Percentiles rank a stretch among this genome's conserved stretches.
Evolutionary conservation across 2,113 vertebrate species (phyloP).

Genomic region (Aramus guarauna): DNA sequence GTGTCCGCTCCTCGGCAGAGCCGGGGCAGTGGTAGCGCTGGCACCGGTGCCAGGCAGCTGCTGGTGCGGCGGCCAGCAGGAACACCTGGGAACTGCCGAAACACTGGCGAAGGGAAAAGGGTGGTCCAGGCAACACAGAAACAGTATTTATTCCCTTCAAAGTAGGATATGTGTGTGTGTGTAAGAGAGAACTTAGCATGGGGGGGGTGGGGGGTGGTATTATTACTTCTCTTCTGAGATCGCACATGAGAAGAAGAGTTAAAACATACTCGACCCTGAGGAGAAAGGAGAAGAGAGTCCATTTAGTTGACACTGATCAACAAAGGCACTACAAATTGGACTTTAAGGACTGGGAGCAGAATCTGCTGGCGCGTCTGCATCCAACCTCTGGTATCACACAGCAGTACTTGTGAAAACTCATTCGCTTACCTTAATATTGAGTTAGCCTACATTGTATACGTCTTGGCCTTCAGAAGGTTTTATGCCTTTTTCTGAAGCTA

Average conservation of each 20-base stretch:
- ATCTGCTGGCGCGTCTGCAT: accelerated
- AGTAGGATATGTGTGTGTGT: background rate
- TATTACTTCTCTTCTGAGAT: background rate
- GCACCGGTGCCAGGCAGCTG: background rate
- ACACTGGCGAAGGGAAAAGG: background rate
- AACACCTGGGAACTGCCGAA: background rate
- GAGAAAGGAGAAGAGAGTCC: background rate
- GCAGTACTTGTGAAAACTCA: accelerated
- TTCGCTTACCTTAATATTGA: background rate
- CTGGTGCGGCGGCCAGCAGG: accelerated
- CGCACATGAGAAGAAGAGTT: background rate
- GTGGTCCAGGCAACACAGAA: background rate
- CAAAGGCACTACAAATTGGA: background rate
- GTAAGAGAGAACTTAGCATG: accelerated
- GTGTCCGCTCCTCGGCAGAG: background rate
- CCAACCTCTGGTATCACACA: background rate
- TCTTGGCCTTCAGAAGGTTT: background rate
- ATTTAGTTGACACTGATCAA: background rate
- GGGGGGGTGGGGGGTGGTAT: too few species aligned
- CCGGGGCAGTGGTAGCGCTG: background rate
- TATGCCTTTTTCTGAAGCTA: background rate
- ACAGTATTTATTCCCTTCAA: background rate
- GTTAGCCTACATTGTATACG: background rate
- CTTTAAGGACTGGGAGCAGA: background rate
- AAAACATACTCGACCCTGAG: background rate